Evolutionary conservation across 2,888 invertebrate genomes (phyloP), one percentile per base, ranked within the genome.

Genomic region (Mythimna loreyi): DNA sequence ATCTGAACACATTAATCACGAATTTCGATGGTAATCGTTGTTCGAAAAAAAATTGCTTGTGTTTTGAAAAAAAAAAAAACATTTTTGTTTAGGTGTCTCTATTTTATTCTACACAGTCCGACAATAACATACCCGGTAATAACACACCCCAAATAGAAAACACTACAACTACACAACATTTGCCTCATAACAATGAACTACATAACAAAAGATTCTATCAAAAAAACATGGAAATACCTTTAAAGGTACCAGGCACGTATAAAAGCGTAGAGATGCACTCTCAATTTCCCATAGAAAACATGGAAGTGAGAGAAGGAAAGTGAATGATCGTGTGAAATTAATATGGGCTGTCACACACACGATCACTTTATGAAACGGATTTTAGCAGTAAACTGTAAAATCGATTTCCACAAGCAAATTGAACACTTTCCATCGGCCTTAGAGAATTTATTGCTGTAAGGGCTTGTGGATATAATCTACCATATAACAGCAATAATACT

Each of bases 281-380:
- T 50, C 47, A 50, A 67, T 53, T 63, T 78, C 45, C 57, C 23
- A 66, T 68, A 69, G 63, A 80, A 78, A 83, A 68, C 53, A 50
- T 57, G 49, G 59, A 61, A 72, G 58, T 58, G 66, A 78, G 66
- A 72, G 69, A 63, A 72, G 58, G 80, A 72, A 77, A 82, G 65
- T 82, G 63, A 73, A 75, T 61, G 63, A 79, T 72, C 62, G 55
- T 77, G 69, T 71, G 76, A 79, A 72, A 75, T 78, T 59, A 72
- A 67, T 71, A 72, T 57, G 53, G 55, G 49, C 45, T 65, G 70
- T 55, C 69, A 61, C 58, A 63, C 49, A 67, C 55, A 61, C 21
- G 59, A 40, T 52, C 52, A 50, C 13, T 49, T 67, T 57, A 68
- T 64, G 21, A 47, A 60, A 68, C 49, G 55, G 36, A 62, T 62